These are phyloP conservation scores for Antheraea pernyi DNA, from an alignment of 1,140 invertebrate genomes.

Conservation along the genomic window DNA sequence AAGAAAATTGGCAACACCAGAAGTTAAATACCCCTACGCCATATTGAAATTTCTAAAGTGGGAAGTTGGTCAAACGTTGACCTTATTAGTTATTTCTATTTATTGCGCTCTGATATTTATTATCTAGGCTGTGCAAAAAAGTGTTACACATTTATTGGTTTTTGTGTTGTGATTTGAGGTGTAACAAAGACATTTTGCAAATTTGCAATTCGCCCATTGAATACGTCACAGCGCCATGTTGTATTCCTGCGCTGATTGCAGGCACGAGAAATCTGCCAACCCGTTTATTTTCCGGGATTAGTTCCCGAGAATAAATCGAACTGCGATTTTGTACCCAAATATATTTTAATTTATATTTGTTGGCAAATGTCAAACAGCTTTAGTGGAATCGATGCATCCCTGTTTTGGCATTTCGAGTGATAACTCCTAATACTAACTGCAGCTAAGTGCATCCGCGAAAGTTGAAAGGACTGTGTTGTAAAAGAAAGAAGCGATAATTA, in stretches of 20 bases:
- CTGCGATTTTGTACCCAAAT: slow-evolving; percentile 79
- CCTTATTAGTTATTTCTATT: slow-evolving; percentile 59
- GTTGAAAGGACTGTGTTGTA: slow-evolving; percentile 80
- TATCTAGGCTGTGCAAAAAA: slow-evolving; percentile 42
- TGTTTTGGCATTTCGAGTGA: slow-evolving; percentile 71
- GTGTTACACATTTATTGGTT: slow-evolving; percentile 42
- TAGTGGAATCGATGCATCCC: slow-evolving; percentile 72
- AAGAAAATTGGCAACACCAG: slow-evolving; percentile 42
- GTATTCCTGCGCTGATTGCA: slow-evolving; percentile 79
- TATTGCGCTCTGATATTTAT: slow-evolving; percentile 40
- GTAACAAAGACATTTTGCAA: slow-evolving; percentile 35
- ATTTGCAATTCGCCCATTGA: slow-evolving; percentile 74
- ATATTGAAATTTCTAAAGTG: slow-evolving; percentile 73
- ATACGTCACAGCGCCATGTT: slow-evolving; percentile 80
- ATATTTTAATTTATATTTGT: slow-evolving; percentile 78
- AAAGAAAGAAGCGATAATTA: slow-evolving; percentile 78
- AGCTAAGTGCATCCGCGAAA: slow-evolving; percentile 79
- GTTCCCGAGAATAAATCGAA: slow-evolving; percentile 75
- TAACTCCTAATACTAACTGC: slow-evolving; percentile 76
- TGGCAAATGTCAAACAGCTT: slow-evolving; percentile 75
- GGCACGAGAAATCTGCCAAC: slow-evolving; percentile 79
- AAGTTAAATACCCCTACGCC: slow-evolving; percentile 65
- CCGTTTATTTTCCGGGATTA: slow-evolving; percentile 78
- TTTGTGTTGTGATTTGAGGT: slow-evolving; percentile 32
- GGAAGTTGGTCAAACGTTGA: slow-evolving; percentile 70